Evolutionary conservation across 2,797 vertebrate genomes (phyloP), one percentile per base, ranked within the genome.

Genomic region (Channa striata): DNA sequence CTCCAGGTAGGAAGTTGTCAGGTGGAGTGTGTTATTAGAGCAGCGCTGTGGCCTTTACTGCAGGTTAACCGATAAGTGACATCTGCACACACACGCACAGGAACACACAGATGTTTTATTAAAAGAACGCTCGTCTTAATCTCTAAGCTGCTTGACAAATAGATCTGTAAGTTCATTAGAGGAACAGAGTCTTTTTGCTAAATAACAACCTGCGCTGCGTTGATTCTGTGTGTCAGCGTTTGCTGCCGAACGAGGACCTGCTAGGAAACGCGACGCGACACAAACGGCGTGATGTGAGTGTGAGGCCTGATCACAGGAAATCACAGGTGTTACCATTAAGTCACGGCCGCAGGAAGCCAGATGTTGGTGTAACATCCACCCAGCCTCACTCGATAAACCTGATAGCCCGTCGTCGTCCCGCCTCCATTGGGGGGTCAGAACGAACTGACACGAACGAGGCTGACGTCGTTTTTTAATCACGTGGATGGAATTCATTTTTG

Each of bases 61-160:
- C 37, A 71, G 72, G 54, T 71, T 68, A 80, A 74, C 49, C 67
- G 56, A 63, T 75, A 43, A 37, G 20, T 59, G 61, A 54, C 44
- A 63, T 6, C 66, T 44, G 48, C 20, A 48, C 50, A 46, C 5
- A 7, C 25, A 34, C 39, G 13, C 16, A 34, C 50, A 51, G 5
- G 11, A 16, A 34, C 51, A 53, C 17, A 36, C 50, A n/a, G 0
- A 36, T 19, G 37, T 23, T n/a, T 3, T 30, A 30, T 30, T 6
- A 30, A 30, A 30, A 9, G 25, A 16, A 30, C 16, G 25, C 39
- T 30, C 30, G 23, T 56, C 36, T 21, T 51, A 16, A 33, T 4
- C 8, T 17, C 17, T 33, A 17, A 5, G 2, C 23, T 50, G 1
- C 25, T 6, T 30, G 14, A 30, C 23, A 21, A 49, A 23, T 23